Percentiles rank a stretch among this genome's conserved stretches.
Evolutionary conservation across 2,888 invertebrate species (phyloP).

Genomic region (Spilarctia lutea): DNA sequence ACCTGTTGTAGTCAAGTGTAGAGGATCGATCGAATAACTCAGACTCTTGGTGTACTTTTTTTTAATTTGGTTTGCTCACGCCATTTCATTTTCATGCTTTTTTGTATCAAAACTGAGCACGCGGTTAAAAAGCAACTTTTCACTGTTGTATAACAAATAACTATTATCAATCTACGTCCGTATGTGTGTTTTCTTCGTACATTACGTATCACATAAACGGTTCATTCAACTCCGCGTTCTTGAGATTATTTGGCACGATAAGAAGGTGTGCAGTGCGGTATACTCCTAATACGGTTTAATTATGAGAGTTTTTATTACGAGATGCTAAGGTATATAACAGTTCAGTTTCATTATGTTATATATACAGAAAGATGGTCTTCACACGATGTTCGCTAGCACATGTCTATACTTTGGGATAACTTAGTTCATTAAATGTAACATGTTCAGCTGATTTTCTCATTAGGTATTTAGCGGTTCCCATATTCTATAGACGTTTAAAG

Average conservation of each 20-base stretch:
- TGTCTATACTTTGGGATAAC: not conserved
- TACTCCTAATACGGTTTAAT: constrained; percentile 15
- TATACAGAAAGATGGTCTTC: not conserved
- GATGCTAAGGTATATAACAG: not conserved
- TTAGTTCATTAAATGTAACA: not conserved
- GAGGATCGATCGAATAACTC: too few species aligned
- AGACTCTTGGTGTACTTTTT: too few species aligned
- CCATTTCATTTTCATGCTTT: too few species aligned
- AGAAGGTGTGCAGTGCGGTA: constrained; percentile 15
- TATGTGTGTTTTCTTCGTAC: not conserved
- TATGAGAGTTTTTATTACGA: constrained; percentile 13
- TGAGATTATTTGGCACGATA: constrained; percentile 16
- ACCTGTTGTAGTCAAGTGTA: too few species aligned
- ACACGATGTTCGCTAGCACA: not conserved
- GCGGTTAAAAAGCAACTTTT: too few species aligned
- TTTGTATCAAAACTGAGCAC: too few species aligned
- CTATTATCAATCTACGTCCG: not conserved
- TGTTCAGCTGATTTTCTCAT: not conserved
- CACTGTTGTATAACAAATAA: too few species aligned
- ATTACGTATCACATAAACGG: constrained; percentile 5
- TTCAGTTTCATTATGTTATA: constrained; percentile 4
- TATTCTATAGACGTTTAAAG: not conserved
- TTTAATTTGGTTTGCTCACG: too few species aligned
- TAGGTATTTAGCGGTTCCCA: not conserved
- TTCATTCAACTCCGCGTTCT: constrained; percentile 19